Base-by-base conservation (phyloP, 2,888 invertebrate species). In the Spisula solida region DNA sequence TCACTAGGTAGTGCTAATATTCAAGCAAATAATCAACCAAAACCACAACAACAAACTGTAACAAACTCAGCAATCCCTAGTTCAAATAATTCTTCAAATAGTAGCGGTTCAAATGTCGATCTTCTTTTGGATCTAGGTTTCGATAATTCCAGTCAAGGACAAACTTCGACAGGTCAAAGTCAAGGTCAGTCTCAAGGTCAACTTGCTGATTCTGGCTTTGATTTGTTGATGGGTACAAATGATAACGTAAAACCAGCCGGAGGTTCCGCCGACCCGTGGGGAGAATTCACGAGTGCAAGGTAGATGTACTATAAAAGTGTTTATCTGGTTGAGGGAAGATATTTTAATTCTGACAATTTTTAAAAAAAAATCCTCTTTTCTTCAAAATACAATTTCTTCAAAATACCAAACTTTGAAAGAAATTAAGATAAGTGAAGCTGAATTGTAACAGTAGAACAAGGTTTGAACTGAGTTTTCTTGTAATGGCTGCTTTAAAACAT, bases 241-340 rank as follows among this genome's bases (percentile, higher is more conserved):
- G 88, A 86, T 79, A 88, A 82, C 31, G 88, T 90, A 88, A 85
- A 89, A 51, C 87, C 90, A 41, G 88, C 70, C 31, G 88, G 88
- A 47, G 91, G 92, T 14, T 84, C 89, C 25, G 60, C 83, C 1
- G 96, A 96, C 81, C 94, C 94, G 10, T 96, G 96, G 96, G 95
- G 96, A 34, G 96, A 96, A 82, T 96, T 96, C 87, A 94, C 95
- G 10, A 91, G 94, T 85, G 95, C 95, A 75, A 92, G 92, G 94
- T 93, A 91, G 55, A 34, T 6, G 14, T 83, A 29, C n/a, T 18
- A 47, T 31, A 0, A 34, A 66, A 25, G 25, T 66, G 60, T 25
- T 25, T 0, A 66, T 66, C n/a, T 25, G 60, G 25, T 5, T 41
- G 41, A 66, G n/a, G n/a, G 60, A 25, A 66, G 60, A 66, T 66